A percentile compares a stretch with the other conserved stretches of the same genome.
These are phyloP conservation scores for Mormyrus hasselquistii DNA, from an alignment of 2,797 vertebrate genomes.

Conservation along the genomic window DNA sequence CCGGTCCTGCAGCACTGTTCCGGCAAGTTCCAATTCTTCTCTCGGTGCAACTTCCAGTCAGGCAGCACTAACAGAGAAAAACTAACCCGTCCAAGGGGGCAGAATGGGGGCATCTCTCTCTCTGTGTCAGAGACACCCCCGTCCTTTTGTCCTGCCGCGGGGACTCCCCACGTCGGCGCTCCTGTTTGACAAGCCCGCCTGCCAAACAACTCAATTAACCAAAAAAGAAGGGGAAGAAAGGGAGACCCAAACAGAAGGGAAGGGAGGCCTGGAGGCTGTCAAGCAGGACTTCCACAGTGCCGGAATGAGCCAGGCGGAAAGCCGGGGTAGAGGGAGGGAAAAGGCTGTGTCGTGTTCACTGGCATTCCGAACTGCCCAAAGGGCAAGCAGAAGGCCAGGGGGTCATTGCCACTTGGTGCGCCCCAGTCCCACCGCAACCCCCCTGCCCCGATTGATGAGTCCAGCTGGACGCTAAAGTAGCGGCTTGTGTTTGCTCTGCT, in stretches of 20 bases:
- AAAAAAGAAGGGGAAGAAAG: slow-evolving; percentile 78
- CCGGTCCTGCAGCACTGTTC: no score
- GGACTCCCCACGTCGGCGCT: slow-evolving; percentile 94
- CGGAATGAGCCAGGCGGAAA: slow-evolving; percentile 39
- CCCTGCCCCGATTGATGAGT: not conserved
- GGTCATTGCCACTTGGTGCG: slow-evolving; percentile 64
- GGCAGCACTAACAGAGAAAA: slow-evolving; percentile 95
- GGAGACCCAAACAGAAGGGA: slow-evolving; percentile 60
- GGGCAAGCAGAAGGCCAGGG: slow-evolving; percentile 61
- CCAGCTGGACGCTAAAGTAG: not conserved
- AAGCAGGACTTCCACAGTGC: slow-evolving; percentile 64
- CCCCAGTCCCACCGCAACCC: not conserved
- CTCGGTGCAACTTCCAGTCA: slow-evolving; percentile 71
- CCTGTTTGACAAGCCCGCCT: slow-evolving; percentile 88
- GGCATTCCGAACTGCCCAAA: slow-evolving; percentile 75
- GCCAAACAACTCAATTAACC: slow-evolving; percentile 99
- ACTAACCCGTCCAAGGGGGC: slow-evolving; percentile 91
- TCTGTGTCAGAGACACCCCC: slow-evolving; percentile 77
- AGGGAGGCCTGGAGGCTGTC: slow-evolving; percentile 79
- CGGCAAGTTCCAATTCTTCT: not conserved
- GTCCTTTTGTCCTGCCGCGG: slow-evolving; percentile 66
- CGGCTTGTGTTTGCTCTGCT: slow-evolving; percentile 16
- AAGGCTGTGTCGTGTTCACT: slow-evolving; percentile 75
- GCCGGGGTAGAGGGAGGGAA: slow-evolving; percentile 41
- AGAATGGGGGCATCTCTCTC: slow-evolving; percentile 87